A percentile compares a stretch with the other conserved stretches of the same genome.
Evolutionary conservation across 2,888 invertebrate genomes (phyloP).

Genomic region (Euzophera pinguis): DNA sequence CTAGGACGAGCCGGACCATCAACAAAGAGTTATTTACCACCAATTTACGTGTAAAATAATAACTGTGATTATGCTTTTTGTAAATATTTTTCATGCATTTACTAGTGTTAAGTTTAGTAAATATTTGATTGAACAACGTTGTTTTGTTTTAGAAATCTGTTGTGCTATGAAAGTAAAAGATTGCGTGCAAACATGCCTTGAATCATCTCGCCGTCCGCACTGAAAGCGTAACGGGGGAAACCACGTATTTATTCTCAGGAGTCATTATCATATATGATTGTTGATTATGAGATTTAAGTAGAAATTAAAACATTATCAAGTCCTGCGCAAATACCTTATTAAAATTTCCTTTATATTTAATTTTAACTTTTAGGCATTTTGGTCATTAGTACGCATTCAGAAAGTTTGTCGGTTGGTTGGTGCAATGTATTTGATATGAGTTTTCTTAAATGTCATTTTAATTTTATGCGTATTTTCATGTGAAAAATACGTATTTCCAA

Average conservation of each 20-base stretch:
- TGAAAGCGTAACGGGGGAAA: slow-evolving; percentile 70
- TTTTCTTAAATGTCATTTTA: too few relatives aligned
- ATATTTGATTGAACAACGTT: not conserved
- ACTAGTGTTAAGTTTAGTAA: slow-evolving; percentile 37
- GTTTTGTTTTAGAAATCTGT: slow-evolving; percentile 14
- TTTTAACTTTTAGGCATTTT: too few relatives aligned
- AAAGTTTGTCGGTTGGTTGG: too few relatives aligned
- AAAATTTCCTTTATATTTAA: too few relatives aligned
- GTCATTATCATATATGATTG: not conserved
- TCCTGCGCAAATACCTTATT: too few relatives aligned
- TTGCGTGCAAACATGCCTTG: slow-evolving; percentile 45
- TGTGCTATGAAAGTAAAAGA: slow-evolving; percentile 45
- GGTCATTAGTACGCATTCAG: too few relatives aligned
- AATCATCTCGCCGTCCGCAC: slow-evolving; percentile 53
- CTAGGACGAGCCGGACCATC: slow-evolving; percentile 70
- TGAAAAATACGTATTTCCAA: too few relatives aligned
- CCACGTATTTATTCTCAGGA: slow-evolving; percentile 31
- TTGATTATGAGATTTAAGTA: not conserved
- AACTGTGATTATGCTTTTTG: slow-evolving; percentile 55
- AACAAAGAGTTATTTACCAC: slow-evolving; percentile 65
- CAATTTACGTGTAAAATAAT: slow-evolving; percentile 49
- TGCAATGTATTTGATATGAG: too few relatives aligned
- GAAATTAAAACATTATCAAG: not conserved
- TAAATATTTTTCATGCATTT: slow-evolving; percentile 66
- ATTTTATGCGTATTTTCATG: too few relatives aligned